Base-by-base conservation (phyloP, 1,140 invertebrate genomes). In the Drosophila auraria region DNA sequence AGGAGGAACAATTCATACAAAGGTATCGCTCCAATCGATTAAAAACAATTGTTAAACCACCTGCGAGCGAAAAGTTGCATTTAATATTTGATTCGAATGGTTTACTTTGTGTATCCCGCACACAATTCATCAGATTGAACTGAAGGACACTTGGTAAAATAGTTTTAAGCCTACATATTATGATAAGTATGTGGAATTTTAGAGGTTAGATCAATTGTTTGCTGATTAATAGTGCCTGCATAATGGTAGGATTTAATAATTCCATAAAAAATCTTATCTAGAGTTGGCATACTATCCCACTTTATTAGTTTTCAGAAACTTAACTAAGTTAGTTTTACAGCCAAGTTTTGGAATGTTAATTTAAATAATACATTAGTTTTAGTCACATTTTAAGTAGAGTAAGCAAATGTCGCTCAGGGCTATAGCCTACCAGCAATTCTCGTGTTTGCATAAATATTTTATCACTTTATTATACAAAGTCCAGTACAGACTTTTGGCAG, bases 391-490 rank as follows among this genome's bases (percentile, higher is more conserved):
- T 3, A n/a, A 38, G n/a, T 23, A 54, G 74, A 25, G 72, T 17
- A 58, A 5, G 11, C 7, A 30, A 14, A 5, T 44, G 14, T 61
- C 56, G 42, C 38, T 17, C 15, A 17, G 20, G 3, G 2, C 6
- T 1, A 36, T 40, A 36, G 4, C 9, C 4, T 40, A 54, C 25
- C 33, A 14, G 20, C 8, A 20, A 20, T 20, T 15, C 62, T 40
- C n/a, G 15, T 50, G 59, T 78, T 78, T 71, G 44, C 49, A 23
- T 81, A 83, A 83, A 81, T 81, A 83, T 89, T 78, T 83, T 61
- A 87, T 79, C 78, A 89, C 69, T 89, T 78, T 89, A 87, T 87
- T 83, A 81, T 70, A 71, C 64, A 66, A 65, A 80, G 70, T 87
- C 20, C 64, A 45, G 61, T 74, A 73, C 76, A 62, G 47, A 61